A percentile compares a stretch with the other conserved stretches of the same genome.
Conservation (phyloP, 2,113 vertebrate species). For the Gymnorhina tibicen region DNA sequence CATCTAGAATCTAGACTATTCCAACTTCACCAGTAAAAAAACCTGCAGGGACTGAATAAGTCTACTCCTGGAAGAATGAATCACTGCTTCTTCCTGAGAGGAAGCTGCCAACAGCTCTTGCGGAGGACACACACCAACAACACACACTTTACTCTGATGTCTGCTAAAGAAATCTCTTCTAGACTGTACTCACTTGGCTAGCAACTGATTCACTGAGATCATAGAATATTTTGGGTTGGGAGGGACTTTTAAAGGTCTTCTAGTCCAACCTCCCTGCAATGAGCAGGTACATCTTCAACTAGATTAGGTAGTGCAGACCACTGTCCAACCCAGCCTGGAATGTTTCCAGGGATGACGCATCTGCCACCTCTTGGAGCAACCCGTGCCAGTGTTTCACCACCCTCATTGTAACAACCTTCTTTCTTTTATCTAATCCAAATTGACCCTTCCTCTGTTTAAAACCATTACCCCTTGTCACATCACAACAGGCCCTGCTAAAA, state of each 20-base stretch:
- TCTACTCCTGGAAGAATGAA: conserved; percentile 31
- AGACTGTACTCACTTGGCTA: not conserved
- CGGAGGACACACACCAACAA: not conserved
- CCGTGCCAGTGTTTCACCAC: not conserved
- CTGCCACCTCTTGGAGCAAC: not conserved
- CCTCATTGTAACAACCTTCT: not conserved
- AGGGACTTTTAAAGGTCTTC: not conserved
- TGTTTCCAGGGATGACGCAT: not conserved
- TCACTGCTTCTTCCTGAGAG: conserved; percentile 13
- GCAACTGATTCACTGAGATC: not conserved
- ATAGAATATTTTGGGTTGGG: not conserved
- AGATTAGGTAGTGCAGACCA: not conserved
- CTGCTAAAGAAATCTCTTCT: conserved; percentile 8
- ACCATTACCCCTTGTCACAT: not conserved
- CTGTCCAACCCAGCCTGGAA: not conserved
- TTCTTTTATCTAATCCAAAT: not conserved
- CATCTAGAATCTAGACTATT: conserved; percentile 17
- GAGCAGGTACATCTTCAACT: not conserved
- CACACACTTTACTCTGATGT: not conserved
- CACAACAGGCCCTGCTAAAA: not conserved
- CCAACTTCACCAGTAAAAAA: not conserved
- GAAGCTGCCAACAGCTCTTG: conserved; percentile 27
- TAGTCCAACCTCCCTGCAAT: not conserved
- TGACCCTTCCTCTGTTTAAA: not conserved
- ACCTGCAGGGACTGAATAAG: not conserved